Conservation (phyloP, 2,888 invertebrate species). For the Gymnoscelis rufifasciata region DNA sequence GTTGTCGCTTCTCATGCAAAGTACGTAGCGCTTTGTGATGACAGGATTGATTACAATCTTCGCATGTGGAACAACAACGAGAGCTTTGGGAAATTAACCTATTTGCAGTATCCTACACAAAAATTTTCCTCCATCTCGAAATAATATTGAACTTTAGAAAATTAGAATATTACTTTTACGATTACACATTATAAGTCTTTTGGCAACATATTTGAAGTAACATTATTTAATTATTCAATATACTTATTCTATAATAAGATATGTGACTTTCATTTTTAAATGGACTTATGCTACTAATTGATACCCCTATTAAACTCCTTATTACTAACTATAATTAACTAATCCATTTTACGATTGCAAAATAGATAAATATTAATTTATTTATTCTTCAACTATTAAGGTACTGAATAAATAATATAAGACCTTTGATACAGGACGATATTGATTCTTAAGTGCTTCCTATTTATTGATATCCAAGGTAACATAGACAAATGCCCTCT, state of each 20-base stretch:
- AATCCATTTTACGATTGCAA: not conserved
- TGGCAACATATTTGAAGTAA: constrained; percentile 77
- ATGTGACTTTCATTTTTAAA: constrained; percentile 57
- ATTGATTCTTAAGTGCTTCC: too few relatives aligned
- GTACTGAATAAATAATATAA: too few relatives aligned
- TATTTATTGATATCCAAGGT: too few relatives aligned
- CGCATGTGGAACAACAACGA: constrained; percentile 46
- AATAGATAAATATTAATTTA: too few relatives aligned
- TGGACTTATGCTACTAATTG: too few relatives aligned
- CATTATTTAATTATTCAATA: constrained; percentile 80
- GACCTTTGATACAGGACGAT: too few relatives aligned
- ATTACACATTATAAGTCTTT: constrained; percentile 74
- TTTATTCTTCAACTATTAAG: too few relatives aligned
- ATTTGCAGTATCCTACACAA: constrained; percentile 41
- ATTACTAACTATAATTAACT: too few relatives aligned
- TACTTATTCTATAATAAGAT: constrained; percentile 78
- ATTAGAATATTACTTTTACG: constrained; percentile 74
- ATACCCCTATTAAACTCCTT: too few relatives aligned
- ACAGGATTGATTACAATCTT: constrained; percentile 43
- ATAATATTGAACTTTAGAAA: constrained; percentile 70
- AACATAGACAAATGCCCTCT: too few relatives aligned
- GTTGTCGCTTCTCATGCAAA: constrained; percentile 47
- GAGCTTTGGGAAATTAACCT: constrained; percentile 17
- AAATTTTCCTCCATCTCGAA: constrained; percentile 62
- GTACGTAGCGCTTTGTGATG: constrained; percentile 59